Conservation (phyloP, 2,888 invertebrate species). For the Cephus sareptanus region DNA sequence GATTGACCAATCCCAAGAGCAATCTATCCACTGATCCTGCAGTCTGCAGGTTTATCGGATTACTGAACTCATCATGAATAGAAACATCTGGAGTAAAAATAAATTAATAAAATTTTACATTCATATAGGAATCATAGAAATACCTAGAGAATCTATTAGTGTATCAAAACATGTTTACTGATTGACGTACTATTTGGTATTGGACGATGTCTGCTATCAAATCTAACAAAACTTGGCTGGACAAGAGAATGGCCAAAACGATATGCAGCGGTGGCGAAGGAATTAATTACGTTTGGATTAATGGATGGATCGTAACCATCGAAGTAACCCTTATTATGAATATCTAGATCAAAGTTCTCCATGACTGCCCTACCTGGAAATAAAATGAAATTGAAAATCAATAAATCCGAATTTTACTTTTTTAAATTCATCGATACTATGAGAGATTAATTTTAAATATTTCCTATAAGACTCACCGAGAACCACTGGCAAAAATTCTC, state of each 20-base stretch:
- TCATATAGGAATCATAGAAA: background rate
- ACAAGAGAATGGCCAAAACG: constrained; percentile 90
- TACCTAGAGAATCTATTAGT: constrained; percentile 2
- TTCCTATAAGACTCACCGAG: constrained; percentile 68
- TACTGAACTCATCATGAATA: constrained; percentile 81
- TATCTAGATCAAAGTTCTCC: constrained; percentile 79
- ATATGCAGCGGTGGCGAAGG: constrained; percentile 85
- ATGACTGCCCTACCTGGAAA: constrained; percentile 77
- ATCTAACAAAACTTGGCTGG: constrained; percentile 80
- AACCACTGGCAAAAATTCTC: constrained; percentile 85
- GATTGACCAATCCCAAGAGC: constrained; percentile 80
- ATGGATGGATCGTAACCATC: constrained; percentile 76
- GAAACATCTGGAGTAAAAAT: constrained; percentile 74
- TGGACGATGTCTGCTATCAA: constrained; percentile 76
- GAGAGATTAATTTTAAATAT: background rate
- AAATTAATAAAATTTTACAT: constrained; percentile 4
- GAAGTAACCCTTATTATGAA: constrained; percentile 77
- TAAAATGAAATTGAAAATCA: background rate
- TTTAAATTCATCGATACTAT: background rate
- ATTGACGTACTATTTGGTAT: constrained; percentile 76
- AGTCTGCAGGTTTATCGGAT: constrained; percentile 74
- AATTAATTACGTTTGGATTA: constrained; percentile 81
- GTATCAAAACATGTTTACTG: constrained; percentile 2
- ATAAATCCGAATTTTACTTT: background rate
- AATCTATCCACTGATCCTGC: constrained; percentile 84